These are phyloP conservation scores for Ciconia nigra DNA, from an alignment of 2,797 vertebrate genomes.

Conservation along the genomic window DNA sequence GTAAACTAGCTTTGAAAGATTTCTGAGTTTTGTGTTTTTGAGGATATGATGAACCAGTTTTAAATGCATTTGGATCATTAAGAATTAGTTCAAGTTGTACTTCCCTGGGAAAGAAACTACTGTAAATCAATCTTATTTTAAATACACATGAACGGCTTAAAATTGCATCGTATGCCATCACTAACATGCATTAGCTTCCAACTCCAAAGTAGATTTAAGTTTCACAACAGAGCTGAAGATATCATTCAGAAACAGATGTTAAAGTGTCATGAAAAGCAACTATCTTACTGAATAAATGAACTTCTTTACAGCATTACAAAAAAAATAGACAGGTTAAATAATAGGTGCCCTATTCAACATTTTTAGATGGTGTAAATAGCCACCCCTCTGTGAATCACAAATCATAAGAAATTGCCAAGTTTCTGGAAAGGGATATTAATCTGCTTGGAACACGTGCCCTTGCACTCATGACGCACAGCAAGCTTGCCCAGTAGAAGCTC, in stretches of 20 bases:
- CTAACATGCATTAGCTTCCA: conserved; percentile 45
- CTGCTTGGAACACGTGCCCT: background rate
- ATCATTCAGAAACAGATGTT: conserved; percentile 59
- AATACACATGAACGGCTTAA: conserved; percentile 52
- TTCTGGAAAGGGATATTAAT: conserved; percentile 9
- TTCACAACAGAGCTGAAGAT: conserved; percentile 43
- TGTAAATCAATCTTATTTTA: conserved; percentile 63
- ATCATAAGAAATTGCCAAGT: background rate
- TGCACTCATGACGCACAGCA: background rate
- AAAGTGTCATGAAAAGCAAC: conserved; percentile 54
- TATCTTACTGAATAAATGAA: conserved; percentile 3
- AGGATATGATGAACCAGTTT: conserved; percentile 50
- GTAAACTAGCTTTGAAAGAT: conserved; percentile 7
- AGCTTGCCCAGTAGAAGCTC: background rate
- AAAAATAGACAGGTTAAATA: conserved; percentile 12
- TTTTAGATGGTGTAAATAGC: conserved; percentile 3
- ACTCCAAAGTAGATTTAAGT: conserved; percentile 59
- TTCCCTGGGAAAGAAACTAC: conserved; percentile 30
- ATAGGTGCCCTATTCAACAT: background rate
- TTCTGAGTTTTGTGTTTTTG: background rate
- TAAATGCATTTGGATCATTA: conserved; percentile 59
- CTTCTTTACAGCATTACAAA: background rate
- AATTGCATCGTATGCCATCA: conserved; percentile 12
- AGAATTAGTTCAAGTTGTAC: conserved; percentile 60
- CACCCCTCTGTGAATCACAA: background rate